These are phyloP conservation scores for Stegana nigrithorax DNA, from an alignment of 2,888 invertebrate species.

Conservation along the genomic window DNA sequence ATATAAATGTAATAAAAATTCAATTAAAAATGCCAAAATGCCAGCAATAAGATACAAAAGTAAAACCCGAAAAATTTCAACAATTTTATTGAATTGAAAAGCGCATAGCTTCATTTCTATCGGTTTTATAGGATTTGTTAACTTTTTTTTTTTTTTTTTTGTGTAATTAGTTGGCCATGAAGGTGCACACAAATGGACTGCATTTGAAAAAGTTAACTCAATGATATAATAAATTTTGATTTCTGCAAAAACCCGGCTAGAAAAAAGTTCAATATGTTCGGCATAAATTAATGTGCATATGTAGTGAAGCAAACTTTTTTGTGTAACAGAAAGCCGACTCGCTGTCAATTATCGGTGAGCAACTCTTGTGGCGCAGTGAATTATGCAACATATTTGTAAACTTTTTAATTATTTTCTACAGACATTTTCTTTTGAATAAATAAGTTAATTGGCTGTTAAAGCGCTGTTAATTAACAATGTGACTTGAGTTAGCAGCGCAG, in stretches of 20 bases:
- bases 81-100: not conserved
- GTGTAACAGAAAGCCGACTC: too few species aligned
- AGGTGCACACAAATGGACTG: slow-evolving; percentile 9
- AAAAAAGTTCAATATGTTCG: too few species aligned
- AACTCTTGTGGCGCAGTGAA: not conserved
- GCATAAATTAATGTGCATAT: too few species aligned
- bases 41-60: not conserved
- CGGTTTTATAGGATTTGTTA: too few species aligned
- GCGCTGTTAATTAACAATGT: not conserved
- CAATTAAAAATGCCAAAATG: slow-evolving; percentile 13
- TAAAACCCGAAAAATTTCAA: not conserved
- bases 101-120: not conserved
- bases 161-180: slow-evolving; percentile 12
- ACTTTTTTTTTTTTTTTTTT: not conserved
- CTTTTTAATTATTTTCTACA: not conserved
- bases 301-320: too few species aligned
- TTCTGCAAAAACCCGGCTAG: too few species aligned
- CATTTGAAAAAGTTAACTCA: slow-evolving; percentile 4
- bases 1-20: slow-evolving; percentile 19
- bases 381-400: not conserved
- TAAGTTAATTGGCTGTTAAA: not conserved
- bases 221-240: too few species aligned
- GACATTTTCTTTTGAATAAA: not conserved
- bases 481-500: not conserved
- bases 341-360: too few species aligned